These are phyloP conservation scores for Nycticorax nycticorax DNA, from an alignment of 2,113 vertebrate genomes.

Conservation along the genomic window DNA sequence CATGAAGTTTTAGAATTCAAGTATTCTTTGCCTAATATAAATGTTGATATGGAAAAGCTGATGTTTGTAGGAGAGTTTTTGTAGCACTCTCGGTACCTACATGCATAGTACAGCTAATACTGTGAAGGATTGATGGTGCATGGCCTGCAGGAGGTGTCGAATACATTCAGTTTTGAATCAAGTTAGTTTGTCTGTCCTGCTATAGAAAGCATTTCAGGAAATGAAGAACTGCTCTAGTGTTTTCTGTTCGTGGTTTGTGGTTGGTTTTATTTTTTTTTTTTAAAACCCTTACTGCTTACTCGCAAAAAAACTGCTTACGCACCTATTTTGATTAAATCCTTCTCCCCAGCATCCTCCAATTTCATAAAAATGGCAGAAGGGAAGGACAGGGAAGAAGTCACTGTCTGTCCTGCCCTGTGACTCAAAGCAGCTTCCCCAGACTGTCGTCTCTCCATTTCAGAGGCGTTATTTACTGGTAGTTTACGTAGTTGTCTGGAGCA, in stretches of 20 bases:
- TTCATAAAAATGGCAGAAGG: not conserved
- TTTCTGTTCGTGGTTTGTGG: not conserved
- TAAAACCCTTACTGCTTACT: not conserved
- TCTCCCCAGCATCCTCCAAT: not conserved
- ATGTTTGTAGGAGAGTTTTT: not conserved
- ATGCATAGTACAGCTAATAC: not conserved
- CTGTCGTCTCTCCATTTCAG: not conserved
- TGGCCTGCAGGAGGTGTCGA: not conserved
- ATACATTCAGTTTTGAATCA: rapidly evolving
- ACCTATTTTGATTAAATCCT: not conserved
- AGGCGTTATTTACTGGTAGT: not conserved
- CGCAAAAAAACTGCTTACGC: not conserved
- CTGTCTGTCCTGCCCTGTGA: not conserved
- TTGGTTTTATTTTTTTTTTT: too few species aligned
- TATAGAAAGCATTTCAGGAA: not conserved
- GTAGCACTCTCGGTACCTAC: not conserved
- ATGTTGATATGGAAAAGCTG: not conserved
- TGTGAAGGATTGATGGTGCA: not conserved
- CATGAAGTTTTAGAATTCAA: not conserved
- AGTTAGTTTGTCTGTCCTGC: not conserved
- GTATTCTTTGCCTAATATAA: not conserved
- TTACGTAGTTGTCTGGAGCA: not conserved
- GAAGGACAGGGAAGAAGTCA: not conserved
- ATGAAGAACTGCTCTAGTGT: not conserved
- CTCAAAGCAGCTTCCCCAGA: not conserved